A percentile compares a stretch with the other conserved stretches of the same genome.
Evolutionary conservation across 2,797 vertebrate genomes (phyloP).

Genomic region (Vespertilio murinus): DNA sequence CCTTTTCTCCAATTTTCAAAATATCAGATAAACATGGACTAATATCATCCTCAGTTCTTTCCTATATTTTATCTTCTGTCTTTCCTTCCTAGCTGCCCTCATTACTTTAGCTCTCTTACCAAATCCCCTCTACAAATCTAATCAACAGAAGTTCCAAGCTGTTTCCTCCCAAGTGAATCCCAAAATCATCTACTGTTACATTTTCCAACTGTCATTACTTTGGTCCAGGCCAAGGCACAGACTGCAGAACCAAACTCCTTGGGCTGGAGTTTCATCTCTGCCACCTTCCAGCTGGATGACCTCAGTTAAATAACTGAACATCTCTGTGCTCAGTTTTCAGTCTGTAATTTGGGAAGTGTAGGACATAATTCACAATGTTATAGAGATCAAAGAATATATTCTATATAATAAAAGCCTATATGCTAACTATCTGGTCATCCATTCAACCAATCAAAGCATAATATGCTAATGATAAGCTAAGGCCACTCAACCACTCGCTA

Average conservation of each 20-base stretch:
- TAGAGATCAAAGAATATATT: background rate
- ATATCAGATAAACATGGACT: background rate
- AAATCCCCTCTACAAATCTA: background rate
- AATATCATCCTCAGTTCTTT: background rate
- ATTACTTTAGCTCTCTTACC: background rate
- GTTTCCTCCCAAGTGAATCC: background rate
- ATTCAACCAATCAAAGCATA: too few species aligned
- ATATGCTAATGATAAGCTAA: too few species aligned
- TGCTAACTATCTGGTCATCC: too few species aligned
- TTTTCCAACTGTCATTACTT: background rate
- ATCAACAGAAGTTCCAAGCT: background rate
- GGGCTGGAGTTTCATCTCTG: background rate
- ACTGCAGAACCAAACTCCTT: background rate
- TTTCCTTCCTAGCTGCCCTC: background rate
- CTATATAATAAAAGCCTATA: too few species aligned
- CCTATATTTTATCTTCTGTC: background rate
- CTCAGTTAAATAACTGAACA: background rate
- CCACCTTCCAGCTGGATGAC: background rate
- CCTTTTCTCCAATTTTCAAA: background rate
- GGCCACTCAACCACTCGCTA: too few species aligned
- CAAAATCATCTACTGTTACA: background rate
- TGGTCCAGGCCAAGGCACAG: background rate
- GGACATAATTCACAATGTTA: background rate
- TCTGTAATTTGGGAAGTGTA: background rate
- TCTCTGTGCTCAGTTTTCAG: background rate